These are phyloP conservation scores for Chelonia mydas DNA, from an alignment of 2,797 vertebrate genomes.

Conservation along the genomic window DNA sequence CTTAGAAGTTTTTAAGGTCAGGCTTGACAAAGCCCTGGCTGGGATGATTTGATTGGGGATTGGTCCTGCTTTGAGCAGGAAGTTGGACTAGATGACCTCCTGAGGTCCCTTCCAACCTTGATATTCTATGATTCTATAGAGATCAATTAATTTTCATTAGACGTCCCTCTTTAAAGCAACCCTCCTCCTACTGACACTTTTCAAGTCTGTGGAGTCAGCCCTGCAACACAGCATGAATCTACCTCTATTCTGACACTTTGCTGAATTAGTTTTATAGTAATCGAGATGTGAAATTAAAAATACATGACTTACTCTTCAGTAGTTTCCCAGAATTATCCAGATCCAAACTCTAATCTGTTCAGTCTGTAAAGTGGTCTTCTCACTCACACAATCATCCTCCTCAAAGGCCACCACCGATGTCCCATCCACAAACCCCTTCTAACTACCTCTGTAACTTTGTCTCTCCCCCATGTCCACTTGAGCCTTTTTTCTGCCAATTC, in stretches of 20 bases:
- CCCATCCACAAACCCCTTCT: neutral
- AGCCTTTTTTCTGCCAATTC: neutral
- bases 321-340: neutral
- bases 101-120: no score
- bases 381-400: neutral
- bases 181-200: neutral
- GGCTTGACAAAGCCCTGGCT: no score
- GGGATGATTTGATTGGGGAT: no score
- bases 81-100: no score
- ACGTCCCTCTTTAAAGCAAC: neutral
- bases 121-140: neutral
- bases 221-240: neutral
- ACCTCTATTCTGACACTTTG: neutral
- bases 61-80: no score
- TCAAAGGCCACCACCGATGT: neutral
- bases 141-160: neutral
- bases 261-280: neutral
- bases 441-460: neutral
- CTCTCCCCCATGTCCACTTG: neutral
- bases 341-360: neutral
- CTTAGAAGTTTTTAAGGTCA: no score
- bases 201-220: neutral
- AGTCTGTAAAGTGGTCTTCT: neutral
- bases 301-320: neutral
- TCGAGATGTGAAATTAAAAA: no score